A percentile compares a stretch with the other conserved stretches of the same genome.
phyloP scores from a whole-genome alignment of 2,888 invertebrate genomes.

The Ferrisia virgata region DNA sequence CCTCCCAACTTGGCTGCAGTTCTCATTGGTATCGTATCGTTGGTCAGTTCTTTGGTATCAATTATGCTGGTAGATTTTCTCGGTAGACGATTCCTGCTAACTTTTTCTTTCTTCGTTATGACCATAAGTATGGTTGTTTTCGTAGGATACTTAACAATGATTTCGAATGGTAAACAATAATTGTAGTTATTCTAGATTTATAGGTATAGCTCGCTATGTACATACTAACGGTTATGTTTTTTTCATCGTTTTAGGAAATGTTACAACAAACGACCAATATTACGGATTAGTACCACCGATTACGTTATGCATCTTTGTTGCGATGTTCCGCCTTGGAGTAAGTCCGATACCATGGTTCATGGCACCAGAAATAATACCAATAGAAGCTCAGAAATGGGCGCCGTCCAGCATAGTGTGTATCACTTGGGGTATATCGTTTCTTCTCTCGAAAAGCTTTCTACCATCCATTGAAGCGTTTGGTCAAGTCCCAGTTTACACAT shows the following conservation, averaged over 20 bases:
- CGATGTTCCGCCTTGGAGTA: conserved; percentile 53
- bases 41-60: conserved; percentile 50
- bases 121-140: conserved; percentile 51
- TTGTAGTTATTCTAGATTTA: no score
- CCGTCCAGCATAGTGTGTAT: conserved; percentile 54
- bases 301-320: conserved; percentile 53
- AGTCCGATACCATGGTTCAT: conserved; percentile 55
- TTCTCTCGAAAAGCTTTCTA: conserved; percentile 58
- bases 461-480: conserved; percentile 56
- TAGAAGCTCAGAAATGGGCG: conserved; percentile 52
- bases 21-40: conserved; percentile 53
- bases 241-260: background rate
- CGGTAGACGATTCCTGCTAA: conserved; percentile 55
- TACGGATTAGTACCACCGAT: conserved; percentile 53
- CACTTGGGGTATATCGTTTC: conserved; percentile 53
- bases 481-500: conserved; percentile 46
- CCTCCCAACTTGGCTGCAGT: conserved; percentile 52
- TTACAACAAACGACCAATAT: background rate
- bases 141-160: conserved; percentile 50
- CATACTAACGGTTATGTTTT: no score
- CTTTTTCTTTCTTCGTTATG: conserved; percentile 53
- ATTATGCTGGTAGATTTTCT: conserved; percentile 50
- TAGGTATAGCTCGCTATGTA: background rate
- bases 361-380: conserved; percentile 52
- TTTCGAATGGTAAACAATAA: background rate